Percentiles rank a stretch among this genome's conserved stretches.
phyloP scores from a whole-genome alignment of 1,140 invertebrate species.

The Heliconius hewitsoni region DNA sequence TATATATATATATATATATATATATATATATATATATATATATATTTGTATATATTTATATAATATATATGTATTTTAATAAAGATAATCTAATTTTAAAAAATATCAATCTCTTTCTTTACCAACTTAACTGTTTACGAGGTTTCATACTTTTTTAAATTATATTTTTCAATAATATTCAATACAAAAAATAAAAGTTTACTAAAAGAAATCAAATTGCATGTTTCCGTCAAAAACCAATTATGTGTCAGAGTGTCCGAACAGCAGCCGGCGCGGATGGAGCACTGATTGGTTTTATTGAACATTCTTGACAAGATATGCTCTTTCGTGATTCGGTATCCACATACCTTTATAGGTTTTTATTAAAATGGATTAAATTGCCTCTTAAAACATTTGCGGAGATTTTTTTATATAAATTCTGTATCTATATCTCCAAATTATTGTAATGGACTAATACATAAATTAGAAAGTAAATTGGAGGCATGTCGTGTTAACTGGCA shows the following conservation, averaged over 20 bases:
- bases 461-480: too few species aligned
- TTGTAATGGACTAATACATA: too few species aligned
- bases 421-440: too few species aligned
- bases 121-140: too few species aligned
- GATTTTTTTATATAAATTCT: too few species aligned
- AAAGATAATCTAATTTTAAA: too few species aligned
- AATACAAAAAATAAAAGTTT: background rate
- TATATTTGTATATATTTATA: too few species aligned
- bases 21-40: too few species aligned
- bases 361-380: background rate
- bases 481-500: too few species aligned
- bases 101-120: too few species aligned
- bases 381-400: background rate
- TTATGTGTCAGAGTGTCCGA: slow-evolving; percentile 40
- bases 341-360: slow-evolving; percentile 2
- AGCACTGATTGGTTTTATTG: slow-evolving; percentile 42
- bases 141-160: background rate
- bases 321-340: background rate
- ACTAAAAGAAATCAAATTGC: slow-evolving; percentile 46
- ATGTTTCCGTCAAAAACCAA: slow-evolving; percentile 49
- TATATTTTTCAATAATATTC: background rate
- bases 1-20: too few species aligned
- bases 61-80: too few species aligned
- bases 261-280: slow-evolving; percentile 28
- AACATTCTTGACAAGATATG: slow-evolving; percentile 40